Percentiles rank a stretch among this genome's conserved stretches.
These are phyloP conservation scores for Ecdyonurus torrentis DNA, from an alignment of 2,888 invertebrate species.

Conservation along the genomic window DNA sequence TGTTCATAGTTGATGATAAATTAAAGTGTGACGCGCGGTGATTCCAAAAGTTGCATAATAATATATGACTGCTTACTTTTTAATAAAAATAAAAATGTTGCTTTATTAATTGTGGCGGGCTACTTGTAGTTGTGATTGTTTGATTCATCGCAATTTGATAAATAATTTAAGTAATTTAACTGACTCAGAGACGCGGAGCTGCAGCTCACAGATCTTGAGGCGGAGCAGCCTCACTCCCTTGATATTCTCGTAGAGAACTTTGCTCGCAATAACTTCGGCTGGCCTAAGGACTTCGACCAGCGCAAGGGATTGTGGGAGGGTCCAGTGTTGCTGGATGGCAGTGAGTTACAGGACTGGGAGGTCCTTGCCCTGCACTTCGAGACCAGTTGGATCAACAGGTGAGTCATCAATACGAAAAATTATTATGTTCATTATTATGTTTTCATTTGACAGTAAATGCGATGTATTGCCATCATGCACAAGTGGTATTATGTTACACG, in stretches of 20 bases:
- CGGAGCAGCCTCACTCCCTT: constrained; percentile 19
- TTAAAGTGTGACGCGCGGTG: no score
- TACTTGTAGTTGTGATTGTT: no score
- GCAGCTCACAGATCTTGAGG: constrained; percentile 18
- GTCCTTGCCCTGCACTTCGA: constrained; percentile 35
- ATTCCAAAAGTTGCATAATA: no score
- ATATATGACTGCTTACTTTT: no score
- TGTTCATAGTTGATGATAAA: no score
- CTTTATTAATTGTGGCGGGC: no score
- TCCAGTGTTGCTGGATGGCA: constrained; percentile 26
- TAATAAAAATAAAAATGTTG: no score
- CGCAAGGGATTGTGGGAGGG: constrained; percentile 30
- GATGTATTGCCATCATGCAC: no score
- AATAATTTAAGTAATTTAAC: neutral
- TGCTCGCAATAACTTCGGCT: constrained; percentile 55
- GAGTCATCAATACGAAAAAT: no score
- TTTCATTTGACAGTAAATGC: no score
- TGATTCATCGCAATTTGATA: neutral
- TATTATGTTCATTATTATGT: no score
- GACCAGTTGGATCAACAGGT: constrained; percentile 25
- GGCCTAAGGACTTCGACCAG: constrained; percentile 21
- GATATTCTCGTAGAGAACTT: constrained; percentile 50
- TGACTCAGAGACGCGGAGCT: constrained; percentile 20
- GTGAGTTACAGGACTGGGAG: constrained; percentile 26
- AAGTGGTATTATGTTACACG: no score